Evolutionary conservation across 2,113 vertebrate species (phyloP).

Genomic region (Eurypyga helias): DNA sequence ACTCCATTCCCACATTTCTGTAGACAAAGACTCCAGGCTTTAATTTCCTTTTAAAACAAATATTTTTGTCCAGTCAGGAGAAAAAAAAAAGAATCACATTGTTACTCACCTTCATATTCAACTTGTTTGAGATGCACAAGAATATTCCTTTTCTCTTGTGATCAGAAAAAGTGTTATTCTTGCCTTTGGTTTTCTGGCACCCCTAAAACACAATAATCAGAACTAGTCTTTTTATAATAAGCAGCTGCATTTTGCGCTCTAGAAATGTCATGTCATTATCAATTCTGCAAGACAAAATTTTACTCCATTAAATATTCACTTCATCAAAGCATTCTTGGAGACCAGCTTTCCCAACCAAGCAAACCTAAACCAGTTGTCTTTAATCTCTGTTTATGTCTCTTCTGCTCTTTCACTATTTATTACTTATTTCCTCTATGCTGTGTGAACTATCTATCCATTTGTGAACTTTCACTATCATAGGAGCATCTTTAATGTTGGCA

Average conservation of each 20-base stretch:
- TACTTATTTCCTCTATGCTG: background rate
- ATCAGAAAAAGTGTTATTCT: background rate
- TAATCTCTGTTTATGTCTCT: background rate
- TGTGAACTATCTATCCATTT: background rate
- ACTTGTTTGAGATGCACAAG: background rate
- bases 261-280: background rate
- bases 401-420: background rate
- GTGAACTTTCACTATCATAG: background rate
- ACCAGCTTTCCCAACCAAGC: background rate
- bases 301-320: background rate
- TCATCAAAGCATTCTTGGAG: background rate
- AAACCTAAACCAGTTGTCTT: background rate
- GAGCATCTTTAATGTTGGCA: background rate
- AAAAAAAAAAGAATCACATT: accelerated
- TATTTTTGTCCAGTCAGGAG: background rate
- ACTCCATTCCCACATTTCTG: background rate
- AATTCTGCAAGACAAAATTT: background rate
- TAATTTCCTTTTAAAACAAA: background rate
- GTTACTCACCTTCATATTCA: background rate
- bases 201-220: background rate
- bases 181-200: background rate
- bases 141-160: background rate
- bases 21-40: background rate
- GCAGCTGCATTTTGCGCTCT: background rate
- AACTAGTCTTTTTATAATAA: background rate